A percentile compares a stretch with the other conserved stretches of the same genome.
These are phyloP conservation scores for Desmodus rotundus DNA, from an alignment of 2,113 vertebrate species.

Conservation along the genomic window DNA sequence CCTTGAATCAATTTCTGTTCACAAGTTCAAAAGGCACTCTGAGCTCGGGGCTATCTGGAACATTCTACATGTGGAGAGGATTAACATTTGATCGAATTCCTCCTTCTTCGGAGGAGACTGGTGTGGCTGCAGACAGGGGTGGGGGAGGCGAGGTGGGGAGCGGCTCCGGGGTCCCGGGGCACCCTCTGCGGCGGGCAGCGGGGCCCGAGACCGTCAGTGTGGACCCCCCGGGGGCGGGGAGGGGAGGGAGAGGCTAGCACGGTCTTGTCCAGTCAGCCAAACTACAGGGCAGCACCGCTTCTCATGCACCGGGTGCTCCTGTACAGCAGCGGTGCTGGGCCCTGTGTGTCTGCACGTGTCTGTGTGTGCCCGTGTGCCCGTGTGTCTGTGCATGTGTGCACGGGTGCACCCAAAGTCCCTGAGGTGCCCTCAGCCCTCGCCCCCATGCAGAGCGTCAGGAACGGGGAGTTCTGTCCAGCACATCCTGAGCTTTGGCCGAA, in stretches of 20 bases:
- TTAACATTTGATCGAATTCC: slow-evolving; percentile 81
- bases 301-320: accelerated
- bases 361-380: neutral
- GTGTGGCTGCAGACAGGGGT: neutral
- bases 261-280: neutral
- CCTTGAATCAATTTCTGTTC: slow-evolving; percentile 98
- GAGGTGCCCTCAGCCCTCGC: accelerated
- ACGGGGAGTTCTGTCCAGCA: accelerated
- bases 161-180: neutral
- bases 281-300: neutral
- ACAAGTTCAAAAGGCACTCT: slow-evolving; percentile 92
- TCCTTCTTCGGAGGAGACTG: slow-evolving; percentile 65
- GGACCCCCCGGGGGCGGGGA: neutral
- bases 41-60: slow-evolving; percentile 89
- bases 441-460: neutral
- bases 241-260: neutral
- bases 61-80: slow-evolving; percentile 91
- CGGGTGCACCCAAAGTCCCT: neutral
- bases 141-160: slow-evolving; percentile 55
- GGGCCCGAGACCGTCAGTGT: neutral
- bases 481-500: neutral
- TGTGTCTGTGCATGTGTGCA: accelerated
- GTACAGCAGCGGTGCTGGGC: neutral
- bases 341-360: accelerated
- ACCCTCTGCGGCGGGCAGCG: neutral